Conservation (phyloP, 1,140 invertebrate species). For the Bombus fervidus region DNA sequence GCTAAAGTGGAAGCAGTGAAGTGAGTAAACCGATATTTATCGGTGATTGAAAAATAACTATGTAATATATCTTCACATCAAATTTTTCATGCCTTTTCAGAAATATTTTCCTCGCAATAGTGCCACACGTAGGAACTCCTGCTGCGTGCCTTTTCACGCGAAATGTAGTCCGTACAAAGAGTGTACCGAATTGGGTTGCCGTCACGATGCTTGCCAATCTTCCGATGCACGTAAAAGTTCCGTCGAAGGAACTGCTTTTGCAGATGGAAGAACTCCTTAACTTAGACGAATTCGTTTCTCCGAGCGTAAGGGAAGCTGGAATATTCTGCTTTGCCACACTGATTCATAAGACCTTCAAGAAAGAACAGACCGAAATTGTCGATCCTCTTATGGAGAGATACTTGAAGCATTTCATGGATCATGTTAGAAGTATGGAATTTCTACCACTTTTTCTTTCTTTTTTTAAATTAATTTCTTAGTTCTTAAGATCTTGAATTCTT, state of each 20-base stretch:
- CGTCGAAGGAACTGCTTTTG: slow-evolving; percentile 72
- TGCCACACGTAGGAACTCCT: slow-evolving; percentile 79
- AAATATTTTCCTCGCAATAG: slow-evolving; percentile 76
- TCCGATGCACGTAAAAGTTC: slow-evolving; percentile 73
- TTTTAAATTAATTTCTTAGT: not conserved
- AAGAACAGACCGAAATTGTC: slow-evolving; percentile 31
- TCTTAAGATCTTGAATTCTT: not conserved
- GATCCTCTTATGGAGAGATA: slow-evolving; percentile 51
- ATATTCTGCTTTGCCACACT: slow-evolving; percentile 77
- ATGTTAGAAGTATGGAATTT: slow-evolving; percentile 62
- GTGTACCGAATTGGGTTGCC: slow-evolving; percentile 64
- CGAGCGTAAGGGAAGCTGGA: slow-evolving; percentile 69
- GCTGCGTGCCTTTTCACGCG: slow-evolving; percentile 74
- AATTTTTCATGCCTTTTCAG: slow-evolving; percentile 50
- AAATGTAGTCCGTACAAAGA: slow-evolving; percentile 72
- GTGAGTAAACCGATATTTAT: slow-evolving; percentile 36
- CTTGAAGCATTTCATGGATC: slow-evolving; percentile 65
- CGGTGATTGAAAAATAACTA: not conserved
- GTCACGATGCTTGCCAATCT: slow-evolving; percentile 74
- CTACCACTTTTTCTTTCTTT: no score
- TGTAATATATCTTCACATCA: not conserved
- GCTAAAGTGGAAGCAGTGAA: slow-evolving; percentile 51
- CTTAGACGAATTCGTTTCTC: slow-evolving; percentile 51
- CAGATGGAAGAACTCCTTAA: slow-evolving; percentile 75
- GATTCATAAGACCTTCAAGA: slow-evolving; percentile 72